Evolutionary conservation across 1,140 invertebrate species (phyloP), one percentile per base, ranked within the genome.

Genomic region (Drosophila sproati): DNA sequence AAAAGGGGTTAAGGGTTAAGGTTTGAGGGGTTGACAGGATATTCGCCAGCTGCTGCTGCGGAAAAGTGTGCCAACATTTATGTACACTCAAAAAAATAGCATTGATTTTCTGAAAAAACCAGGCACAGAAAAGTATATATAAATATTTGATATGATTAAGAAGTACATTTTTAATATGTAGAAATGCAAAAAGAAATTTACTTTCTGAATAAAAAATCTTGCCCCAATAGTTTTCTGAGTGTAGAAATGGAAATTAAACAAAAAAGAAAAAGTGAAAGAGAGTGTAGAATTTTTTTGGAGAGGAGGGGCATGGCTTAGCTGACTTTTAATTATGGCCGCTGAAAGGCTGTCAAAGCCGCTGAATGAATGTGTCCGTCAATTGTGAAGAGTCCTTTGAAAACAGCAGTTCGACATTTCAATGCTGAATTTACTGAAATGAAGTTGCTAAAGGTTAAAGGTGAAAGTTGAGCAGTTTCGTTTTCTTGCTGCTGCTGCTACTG

Each of bases 291-390:
- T 43, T 43, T 43, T 43, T 41, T 41, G 3, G 10, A 10, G 51
- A 6, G 59, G 71, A 10, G 51, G 10, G 71, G 75, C 75, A 71
- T 74, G 57, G 57, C 62, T 31, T n/a, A 5, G 63, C 71, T 77
- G 71, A 77, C 71, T 77, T 77, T 50, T 51, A 62, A 76, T 63
- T 71, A 50, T 6, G 12, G 6, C 31, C 8, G n/a, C 20, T 60
- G 45, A 64, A 54, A 32, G 68, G 12, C 73, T 77, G 74, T 77
- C 74, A 77, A 50, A 31, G 39, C 10, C 32, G 39, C 28, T 74
- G 8, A 77, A 74, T 77, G 47, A 54, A 35, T 41, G 45, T 69
- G 71, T 47, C 75, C 45, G 51, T 74, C 75, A 77, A 62, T 20
- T 59, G 41, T 63, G 67, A 66, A 28, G 7, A 34, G n/a, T 48